Evolutionary conservation across 2,888 invertebrate genomes (phyloP).

Genomic region (Phengaris arion): DNA sequence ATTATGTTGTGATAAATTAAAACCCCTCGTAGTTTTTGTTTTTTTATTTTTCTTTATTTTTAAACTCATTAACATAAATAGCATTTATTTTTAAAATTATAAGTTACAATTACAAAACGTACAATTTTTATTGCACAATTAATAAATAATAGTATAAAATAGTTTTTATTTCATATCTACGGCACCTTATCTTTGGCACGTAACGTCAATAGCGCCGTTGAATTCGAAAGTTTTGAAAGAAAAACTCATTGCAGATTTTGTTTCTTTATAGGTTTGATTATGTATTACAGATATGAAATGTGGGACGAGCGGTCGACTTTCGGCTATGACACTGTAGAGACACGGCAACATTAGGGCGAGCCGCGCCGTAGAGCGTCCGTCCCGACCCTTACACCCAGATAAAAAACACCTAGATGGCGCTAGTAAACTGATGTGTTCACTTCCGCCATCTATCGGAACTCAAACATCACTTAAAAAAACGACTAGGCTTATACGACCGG

Average conservation of each 20-base stretch:
- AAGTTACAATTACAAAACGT: conserved; percentile 78
- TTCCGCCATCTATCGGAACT: conserved; percentile 53
- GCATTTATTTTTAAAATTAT: conserved; percentile 77
- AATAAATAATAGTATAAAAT: conserved; percentile 78
- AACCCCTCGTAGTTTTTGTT: conserved; percentile 64
- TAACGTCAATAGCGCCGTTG: conserved; percentile 62
- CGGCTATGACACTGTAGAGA: conserved; percentile 63
- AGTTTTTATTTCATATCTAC: conserved; percentile 70
- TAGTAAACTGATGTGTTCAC: conserved; percentile 41
- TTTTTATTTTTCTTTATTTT: conserved; percentile 76
- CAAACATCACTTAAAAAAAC: conserved; percentile 67
- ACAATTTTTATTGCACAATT: conserved; percentile 74
- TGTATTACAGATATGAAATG: conserved; percentile 61
- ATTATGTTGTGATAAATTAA: conserved; percentile 42
- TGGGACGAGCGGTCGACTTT: conserved; percentile 70
- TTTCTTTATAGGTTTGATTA: conserved; percentile 72
- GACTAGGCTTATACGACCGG: conserved; percentile 78
- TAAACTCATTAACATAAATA: conserved; percentile 71
- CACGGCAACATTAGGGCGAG: conserved; percentile 72
- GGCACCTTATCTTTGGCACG: conserved; percentile 61
- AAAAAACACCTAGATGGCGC: conserved; percentile 46
- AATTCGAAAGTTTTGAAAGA: conserved; percentile 73
- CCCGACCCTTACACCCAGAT: conserved; percentile 50
- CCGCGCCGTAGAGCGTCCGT: conserved; percentile 68
- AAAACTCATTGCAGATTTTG: conserved; percentile 66